These are phyloP conservation scores for Parasteatoda tepidariorum DNA, from an alignment of 1,140 invertebrate species.

Conservation along the genomic window DNA sequence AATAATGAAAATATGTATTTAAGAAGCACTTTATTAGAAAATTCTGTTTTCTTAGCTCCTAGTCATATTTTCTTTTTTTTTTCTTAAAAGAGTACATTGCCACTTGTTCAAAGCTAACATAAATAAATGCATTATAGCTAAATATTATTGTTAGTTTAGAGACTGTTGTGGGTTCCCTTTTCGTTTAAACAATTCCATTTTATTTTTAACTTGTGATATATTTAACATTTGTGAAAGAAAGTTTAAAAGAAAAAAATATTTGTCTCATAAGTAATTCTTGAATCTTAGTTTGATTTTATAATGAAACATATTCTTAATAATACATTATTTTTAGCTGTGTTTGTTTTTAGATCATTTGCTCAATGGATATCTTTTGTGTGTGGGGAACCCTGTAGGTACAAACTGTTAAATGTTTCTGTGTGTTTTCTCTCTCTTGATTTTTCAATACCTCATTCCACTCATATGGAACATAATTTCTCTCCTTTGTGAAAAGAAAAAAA, in stretches of 20 bases:
- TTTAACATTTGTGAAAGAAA: background rate
- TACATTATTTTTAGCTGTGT: background rate
- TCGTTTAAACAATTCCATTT: constrained; percentile 14
- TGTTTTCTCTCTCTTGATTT: background rate
- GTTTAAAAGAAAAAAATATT: background rate
- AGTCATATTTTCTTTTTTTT: constrained; percentile 43
- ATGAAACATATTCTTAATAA: background rate
- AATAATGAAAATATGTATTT: no score
- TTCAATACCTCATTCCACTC: constrained; percentile 42
- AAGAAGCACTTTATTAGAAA: background rate
- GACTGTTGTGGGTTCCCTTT: constrained; percentile 13
- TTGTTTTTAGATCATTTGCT: background rate
- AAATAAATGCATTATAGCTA: background rate
- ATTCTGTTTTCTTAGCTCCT: constrained; percentile 41
- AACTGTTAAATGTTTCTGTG: background rate
- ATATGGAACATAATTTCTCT: background rate
- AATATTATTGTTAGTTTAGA: constrained; percentile 16
- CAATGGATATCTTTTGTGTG: constrained; percentile 10
- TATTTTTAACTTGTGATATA: background rate
- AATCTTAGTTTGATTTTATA: no score
- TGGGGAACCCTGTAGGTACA: constrained; percentile 1
- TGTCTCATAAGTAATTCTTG: background rate
- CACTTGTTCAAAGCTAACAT: constrained; percentile 4
- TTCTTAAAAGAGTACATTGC: constrained; percentile 13
- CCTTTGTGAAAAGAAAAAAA: background rate